These are phyloP conservation scores for Chrysolina haemoptera DNA, from an alignment of 2,888 invertebrate species.

Conservation along the genomic window DNA sequence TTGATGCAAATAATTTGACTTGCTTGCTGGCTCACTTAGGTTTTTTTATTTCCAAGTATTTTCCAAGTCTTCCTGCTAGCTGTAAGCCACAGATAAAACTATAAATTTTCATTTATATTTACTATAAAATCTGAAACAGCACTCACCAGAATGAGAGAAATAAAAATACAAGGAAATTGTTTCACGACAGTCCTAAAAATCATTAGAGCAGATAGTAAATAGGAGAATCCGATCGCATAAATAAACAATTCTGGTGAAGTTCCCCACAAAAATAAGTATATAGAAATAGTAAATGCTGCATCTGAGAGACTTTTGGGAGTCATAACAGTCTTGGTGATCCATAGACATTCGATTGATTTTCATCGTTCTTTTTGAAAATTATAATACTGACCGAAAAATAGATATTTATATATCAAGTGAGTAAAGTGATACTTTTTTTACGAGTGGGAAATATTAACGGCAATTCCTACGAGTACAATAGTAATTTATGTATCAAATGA, in stretches of 20 bases:
- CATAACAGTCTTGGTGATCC: not conserved
- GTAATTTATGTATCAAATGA: no score
- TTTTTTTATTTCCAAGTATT: not conserved
- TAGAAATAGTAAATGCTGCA: not conserved
- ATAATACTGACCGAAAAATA: not conserved
- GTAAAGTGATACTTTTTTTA: no score
- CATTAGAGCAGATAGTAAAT: conserved; percentile 1
- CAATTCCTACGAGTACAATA: no score
- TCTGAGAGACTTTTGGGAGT: not conserved
- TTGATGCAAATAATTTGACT: not conserved
- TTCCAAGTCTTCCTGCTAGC: not conserved
- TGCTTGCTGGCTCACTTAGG: no score
- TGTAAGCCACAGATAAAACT: not conserved
- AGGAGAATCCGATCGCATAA: not conserved
- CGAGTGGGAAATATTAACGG: no score
- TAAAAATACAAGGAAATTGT: conserved; percentile 9
- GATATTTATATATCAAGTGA: no score
- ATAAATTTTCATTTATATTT: not conserved
- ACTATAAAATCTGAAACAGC: not conserved
- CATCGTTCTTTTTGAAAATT: conserved; percentile 1
- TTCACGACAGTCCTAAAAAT: not conserved
- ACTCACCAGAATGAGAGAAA: not conserved
- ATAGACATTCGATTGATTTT: not conserved
- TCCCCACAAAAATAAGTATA: not conserved
- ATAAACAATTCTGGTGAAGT: conserved; percentile 1